Evolutionary conservation across 2,113 vertebrate genomes (phyloP).

Genomic region (Trachemys scripta): DNA sequence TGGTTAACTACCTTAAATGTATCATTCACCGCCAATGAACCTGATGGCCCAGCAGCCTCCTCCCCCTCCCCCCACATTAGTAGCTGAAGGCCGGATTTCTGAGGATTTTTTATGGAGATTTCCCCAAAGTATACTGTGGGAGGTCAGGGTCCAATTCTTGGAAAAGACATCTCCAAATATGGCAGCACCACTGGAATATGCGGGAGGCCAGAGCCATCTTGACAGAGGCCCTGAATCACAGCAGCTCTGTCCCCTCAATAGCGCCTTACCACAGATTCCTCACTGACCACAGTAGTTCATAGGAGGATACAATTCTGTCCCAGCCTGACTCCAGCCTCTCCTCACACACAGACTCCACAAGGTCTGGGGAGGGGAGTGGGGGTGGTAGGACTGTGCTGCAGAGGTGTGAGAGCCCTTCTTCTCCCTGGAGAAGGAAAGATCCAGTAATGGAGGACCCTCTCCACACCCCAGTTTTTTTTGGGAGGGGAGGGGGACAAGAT

Average conservation of each 20-base stretch:
- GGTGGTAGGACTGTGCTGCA: background rate
- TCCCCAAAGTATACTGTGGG: background rate
- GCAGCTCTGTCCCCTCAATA: too few species aligned
- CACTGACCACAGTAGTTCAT: too few species aligned
- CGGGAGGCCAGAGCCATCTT: too few species aligned
- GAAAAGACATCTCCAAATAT: background rate
- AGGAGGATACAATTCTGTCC: too few species aligned
- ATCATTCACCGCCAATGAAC: background rate
- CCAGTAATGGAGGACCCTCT: background rate
- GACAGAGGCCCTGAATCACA: too few species aligned
- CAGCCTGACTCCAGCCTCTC: too few species aligned
- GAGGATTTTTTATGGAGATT: background rate
- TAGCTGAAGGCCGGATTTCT: background rate
- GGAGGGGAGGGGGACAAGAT: background rate
- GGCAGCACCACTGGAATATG: background rate
- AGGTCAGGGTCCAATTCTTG: background rate
- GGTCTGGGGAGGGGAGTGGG: background rate
- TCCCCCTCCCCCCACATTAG: too few species aligned
- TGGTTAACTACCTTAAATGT: background rate
- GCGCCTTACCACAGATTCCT: too few species aligned
- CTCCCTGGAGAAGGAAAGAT: background rate
- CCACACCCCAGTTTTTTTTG: background rate
- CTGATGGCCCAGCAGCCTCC: too few species aligned
- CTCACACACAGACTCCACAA: too few species aligned
- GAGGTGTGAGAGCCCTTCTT: background rate